Evolutionary conservation across 2,888 invertebrate species (phyloP), one percentile per base, ranked within the genome.

Genomic region (Sthenelais limicola): DNA sequence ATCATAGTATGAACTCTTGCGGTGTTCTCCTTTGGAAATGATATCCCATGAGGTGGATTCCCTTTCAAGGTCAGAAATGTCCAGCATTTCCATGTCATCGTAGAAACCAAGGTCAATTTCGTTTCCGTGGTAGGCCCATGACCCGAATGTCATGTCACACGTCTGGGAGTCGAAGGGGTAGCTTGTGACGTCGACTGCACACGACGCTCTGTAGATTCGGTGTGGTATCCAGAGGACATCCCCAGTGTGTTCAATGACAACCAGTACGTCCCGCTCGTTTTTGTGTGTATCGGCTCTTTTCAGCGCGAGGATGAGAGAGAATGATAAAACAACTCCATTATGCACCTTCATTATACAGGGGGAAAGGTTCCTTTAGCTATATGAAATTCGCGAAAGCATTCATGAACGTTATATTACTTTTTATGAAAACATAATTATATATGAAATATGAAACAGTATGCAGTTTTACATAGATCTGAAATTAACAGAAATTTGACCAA

Each of bases 91-190:
- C 58, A 75, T 52, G 54, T 73, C 69, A 15, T 75, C 74, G 54
- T 49, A 66, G 49, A 75, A 74, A 3, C 67, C 58, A 3, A 74
- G 74, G 72, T 75, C 75, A 28, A 75, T 73, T 66, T 75, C 75
- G 35, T 74, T 75, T 68, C 73, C 73, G 32, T 75, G 73, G 49
- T 75, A 75, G 47, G 75, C 75, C 75, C 75, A 75, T 5, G 75
- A 75, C 18, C 75, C 75, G 54, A 75, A 75, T 2, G 75, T 75
- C 75, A 75, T 75, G 68, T 52, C 47, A 38, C 75, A 75, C 18
- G 33, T 56, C 52, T 75, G 75, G 12, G 32, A 47, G 52, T 75
- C 75, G 48, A 75, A 75, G 12, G 75, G 75, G 71, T 68, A 75
- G 56, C 73, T 68, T 12, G 71, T 67, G 54, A 75, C 73, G 48